phyloP scores from a whole-genome alignment of 2,113 vertebrate species.

The Ammodramus savannarum region DNA sequence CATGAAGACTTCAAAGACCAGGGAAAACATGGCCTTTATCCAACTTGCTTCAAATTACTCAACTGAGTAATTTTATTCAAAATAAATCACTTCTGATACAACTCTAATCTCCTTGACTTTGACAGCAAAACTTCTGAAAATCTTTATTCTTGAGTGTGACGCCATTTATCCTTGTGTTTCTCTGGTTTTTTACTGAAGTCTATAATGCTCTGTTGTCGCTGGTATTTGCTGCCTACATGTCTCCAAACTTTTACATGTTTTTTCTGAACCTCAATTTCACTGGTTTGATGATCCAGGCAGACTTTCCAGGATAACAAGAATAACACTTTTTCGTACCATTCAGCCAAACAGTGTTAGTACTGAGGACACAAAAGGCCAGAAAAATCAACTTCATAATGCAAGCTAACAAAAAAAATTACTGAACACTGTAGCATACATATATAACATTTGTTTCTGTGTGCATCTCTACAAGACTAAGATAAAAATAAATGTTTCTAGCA shows the following conservation, averaged over 20 bases:
- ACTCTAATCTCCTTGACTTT: neutral
- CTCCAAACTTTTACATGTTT: neutral
- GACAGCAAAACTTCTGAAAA: neutral
- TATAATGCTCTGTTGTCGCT: neutral
- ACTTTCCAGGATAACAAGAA: neutral
- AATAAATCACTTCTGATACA: constrained; percentile 13
- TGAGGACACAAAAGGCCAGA: neutral
- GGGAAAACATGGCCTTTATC: neutral
- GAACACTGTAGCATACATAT: accelerated
- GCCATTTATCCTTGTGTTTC: neutral
- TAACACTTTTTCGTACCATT: neutral
- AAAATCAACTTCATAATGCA: neutral
- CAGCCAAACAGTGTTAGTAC: neutral
- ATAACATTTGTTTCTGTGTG: neutral
- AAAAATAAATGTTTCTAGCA: neutral
- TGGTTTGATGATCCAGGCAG: neutral
- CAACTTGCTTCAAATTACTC: neutral
- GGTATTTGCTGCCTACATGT: neutral
- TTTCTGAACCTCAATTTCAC: neutral
- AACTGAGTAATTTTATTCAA: neutral
- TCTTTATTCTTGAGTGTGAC: neutral
- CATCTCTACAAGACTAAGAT: neutral
- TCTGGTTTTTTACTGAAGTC: neutral
- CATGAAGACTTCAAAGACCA: neutral
- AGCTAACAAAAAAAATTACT: neutral